A percentile compares a stretch with the other conserved stretches of the same genome.
Evolutionary conservation across 2,888 invertebrate species (phyloP).

Genomic region (Drosophila neonasuta): DNA sequence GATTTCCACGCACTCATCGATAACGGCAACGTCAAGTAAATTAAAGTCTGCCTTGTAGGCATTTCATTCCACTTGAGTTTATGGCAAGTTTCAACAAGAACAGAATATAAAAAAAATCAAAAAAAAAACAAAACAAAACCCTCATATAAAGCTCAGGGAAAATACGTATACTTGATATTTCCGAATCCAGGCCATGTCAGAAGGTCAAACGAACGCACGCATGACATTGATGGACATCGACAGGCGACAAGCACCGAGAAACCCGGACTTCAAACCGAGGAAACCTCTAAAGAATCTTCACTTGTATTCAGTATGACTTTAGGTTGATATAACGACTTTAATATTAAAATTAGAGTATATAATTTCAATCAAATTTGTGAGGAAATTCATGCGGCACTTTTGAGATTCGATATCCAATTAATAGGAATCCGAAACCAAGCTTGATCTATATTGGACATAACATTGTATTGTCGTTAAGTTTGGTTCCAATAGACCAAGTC

Average conservation of each 20-base stretch:
- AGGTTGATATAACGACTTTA: slow-evolving; percentile 3
- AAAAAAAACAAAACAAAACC: background rate
- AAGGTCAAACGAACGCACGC: slow-evolving; percentile 31
- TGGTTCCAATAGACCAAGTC: too few relatives aligned
- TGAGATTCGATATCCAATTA: too few relatives aligned
- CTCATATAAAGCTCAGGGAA: background rate
- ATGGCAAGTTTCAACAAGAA: background rate
- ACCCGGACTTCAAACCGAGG: background rate
- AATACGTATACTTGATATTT: background rate
- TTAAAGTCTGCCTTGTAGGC: slow-evolving; percentile 55
- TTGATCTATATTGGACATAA: too few relatives aligned
- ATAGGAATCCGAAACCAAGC: too few relatives aligned
- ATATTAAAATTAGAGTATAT: too few relatives aligned
- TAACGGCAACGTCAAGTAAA: slow-evolving; percentile 45
- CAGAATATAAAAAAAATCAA: background rate
- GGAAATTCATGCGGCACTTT: too few relatives aligned
- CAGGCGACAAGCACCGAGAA: slow-evolving; percentile 11
- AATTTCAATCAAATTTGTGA: too few relatives aligned
- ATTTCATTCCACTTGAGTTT: slow-evolving; percentile 21
- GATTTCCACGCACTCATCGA: slow-evolving; percentile 30
- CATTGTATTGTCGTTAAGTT: too few relatives aligned
- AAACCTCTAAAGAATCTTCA: background rate
- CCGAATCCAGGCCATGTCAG: slow-evolving; percentile 11
- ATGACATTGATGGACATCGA: slow-evolving; percentile 36
- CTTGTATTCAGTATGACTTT: background rate